Evolutionary conservation across 2,113 vertebrate species (phyloP).

Genomic region (Zeus faber): DNA sequence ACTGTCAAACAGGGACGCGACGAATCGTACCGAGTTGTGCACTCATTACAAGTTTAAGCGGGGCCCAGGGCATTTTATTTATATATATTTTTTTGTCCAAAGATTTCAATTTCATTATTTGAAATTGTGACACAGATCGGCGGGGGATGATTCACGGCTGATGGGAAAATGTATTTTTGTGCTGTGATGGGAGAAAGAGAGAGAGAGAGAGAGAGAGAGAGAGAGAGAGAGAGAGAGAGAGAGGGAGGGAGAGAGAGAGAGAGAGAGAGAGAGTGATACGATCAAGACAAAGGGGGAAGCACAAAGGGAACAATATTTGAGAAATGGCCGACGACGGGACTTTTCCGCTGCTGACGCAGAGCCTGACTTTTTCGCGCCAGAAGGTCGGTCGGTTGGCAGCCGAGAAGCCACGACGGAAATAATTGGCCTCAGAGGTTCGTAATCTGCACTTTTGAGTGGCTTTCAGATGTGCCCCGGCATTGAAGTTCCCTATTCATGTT

Average conservation of each 20-base stretch:
- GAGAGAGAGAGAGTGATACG: too few relatives aligned
- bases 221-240: background rate
- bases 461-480: background rate
- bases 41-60: too few relatives aligned
- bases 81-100: too few relatives aligned
- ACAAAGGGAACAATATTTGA: too few relatives aligned
- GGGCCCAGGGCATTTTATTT: too few relatives aligned
- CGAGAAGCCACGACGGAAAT: background rate
- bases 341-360: background rate
- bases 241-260: too few relatives aligned
- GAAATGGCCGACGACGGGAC: too few relatives aligned
- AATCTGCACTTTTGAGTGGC: background rate
- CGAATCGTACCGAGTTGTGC: too few relatives aligned
- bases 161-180: background rate
- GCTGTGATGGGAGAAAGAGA: background rate
- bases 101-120: background rate
- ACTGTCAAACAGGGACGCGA: too few relatives aligned
- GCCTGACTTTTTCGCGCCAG: slow-evolving; percentile 1
- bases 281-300: too few relatives aligned
- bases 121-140: background rate
- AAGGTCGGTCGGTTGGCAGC: background rate
- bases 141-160: background rate
- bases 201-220: background rate
- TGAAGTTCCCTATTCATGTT: background rate
- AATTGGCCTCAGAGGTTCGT: background rate